Evolutionary conservation across 37 sponge, comb jelly and placozoan species (phyloP).

Genomic region (Halichondria panicea): DNA sequence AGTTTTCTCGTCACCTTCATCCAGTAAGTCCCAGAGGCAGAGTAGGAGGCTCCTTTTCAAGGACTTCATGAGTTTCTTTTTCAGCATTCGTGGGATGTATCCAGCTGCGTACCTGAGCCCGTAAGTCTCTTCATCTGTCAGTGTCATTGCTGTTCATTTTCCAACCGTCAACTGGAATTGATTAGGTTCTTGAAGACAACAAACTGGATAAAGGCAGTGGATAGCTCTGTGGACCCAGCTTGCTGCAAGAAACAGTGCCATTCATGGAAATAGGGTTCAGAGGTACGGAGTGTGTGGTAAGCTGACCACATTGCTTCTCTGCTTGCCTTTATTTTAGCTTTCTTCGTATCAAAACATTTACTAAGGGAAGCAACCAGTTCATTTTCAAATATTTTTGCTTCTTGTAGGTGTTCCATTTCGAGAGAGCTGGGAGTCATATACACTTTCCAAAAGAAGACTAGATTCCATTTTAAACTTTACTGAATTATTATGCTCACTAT

Average conservation of each 20-base stretch:
- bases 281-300: not conserved
- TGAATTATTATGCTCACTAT: too few species aligned
- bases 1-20: conserved; percentile 11
- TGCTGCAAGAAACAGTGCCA: not conserved
- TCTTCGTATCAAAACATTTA: not conserved
- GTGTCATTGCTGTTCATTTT: not conserved
- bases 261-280: not conserved
- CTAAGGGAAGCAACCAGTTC: too few species aligned
- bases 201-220: too few species aligned
- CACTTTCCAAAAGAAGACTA: too few species aligned
- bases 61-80: not conserved
- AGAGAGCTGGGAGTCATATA: too few species aligned
- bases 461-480: too few species aligned
- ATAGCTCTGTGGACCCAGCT: too few species aligned
- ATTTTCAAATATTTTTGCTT: too few species aligned
- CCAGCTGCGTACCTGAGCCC: not conserved
- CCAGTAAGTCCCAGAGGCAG: conserved; percentile 2
- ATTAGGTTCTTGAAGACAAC: too few species aligned
- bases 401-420: too few species aligned
- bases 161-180: too few species aligned
- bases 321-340: not conserved
- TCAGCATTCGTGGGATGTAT: not conserved
- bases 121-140: not conserved
- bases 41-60: not conserved
- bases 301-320: not conserved